Conservation (phyloP, 1,140 invertebrate species). For the Asobara japonica region DNA sequence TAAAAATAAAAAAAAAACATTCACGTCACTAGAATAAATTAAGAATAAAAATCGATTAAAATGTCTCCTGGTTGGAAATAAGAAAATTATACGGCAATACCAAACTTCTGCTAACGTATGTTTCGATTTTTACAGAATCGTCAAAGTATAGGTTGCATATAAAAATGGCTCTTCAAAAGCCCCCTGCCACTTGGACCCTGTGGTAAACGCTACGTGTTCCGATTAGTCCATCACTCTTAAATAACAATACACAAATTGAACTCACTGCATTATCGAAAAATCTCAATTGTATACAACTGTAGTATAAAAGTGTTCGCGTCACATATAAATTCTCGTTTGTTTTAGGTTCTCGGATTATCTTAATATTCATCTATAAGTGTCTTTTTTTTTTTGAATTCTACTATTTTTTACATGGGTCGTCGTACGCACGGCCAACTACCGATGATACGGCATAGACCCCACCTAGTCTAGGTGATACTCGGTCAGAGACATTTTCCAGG, state of each 20-base stretch:
- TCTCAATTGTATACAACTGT: conserved; percentile 1
- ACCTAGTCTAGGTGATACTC: conserved; percentile 39
- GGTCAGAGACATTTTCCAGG: conserved; percentile 76
- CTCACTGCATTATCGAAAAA: background rate
- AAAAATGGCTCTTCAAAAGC: background rate
- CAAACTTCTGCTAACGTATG: background rate
- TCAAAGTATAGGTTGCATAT: background rate
- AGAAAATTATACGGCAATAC: background rate
- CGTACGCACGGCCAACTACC: background rate
- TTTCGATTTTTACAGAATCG: background rate
- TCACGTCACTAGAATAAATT: background rate
- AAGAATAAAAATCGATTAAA: background rate
- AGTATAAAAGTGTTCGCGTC: conserved; percentile 9
- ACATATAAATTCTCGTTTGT: conserved; percentile 1
- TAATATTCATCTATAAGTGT: conserved; percentile 1
- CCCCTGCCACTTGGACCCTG: background rate
- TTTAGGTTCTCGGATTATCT: background rate
- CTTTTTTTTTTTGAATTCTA: background rate
- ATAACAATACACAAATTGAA: background rate
- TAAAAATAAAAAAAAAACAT: background rate
- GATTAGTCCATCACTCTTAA: background rate
- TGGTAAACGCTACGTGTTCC: background rate
- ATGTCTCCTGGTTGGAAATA: background rate
- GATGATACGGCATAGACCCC: background rate
- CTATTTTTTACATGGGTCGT: conserved; percentile 10